These are phyloP conservation scores for Pachypanchax playfairii DNA, from an alignment of 2,113 vertebrate species.

Conservation along the genomic window DNA sequence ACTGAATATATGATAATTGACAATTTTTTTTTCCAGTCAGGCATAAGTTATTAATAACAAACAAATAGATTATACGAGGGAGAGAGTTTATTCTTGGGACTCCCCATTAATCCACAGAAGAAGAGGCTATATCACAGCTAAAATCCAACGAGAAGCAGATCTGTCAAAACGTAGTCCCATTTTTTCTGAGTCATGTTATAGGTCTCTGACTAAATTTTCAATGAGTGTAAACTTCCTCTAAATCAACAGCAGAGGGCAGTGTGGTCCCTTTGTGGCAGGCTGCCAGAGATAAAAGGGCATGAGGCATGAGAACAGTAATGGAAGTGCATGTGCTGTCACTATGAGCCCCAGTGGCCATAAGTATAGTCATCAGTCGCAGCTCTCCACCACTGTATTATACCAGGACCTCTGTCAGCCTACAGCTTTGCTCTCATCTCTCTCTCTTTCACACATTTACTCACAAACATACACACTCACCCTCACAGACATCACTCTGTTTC, in stretches of 20 bases:
- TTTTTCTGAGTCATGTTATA: slow-evolving; percentile 53
- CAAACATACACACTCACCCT: slow-evolving; percentile 40
- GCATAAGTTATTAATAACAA: too few relatives aligned
- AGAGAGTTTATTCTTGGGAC: too few relatives aligned
- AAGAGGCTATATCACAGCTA: slow-evolving; percentile 43
- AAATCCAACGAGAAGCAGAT: slow-evolving; percentile 51
- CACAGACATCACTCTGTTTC: slow-evolving; percentile 51
- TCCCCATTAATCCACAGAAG: too few relatives aligned
- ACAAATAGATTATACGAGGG: too few relatives aligned
- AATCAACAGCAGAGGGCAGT: slow-evolving; percentile 78
- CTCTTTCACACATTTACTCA: slow-evolving; percentile 24
- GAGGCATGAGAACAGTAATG: slow-evolving; percentile 80
- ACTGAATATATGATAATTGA: not conserved
- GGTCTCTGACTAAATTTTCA: slow-evolving; percentile 43
- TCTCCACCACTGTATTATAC: slow-evolving; percentile 83
- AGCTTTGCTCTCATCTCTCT: slow-evolving; percentile 75
- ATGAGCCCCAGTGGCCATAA: slow-evolving; percentile 81
- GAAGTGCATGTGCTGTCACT: slow-evolving; percentile 83
- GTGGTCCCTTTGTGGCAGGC: slow-evolving; percentile 59
- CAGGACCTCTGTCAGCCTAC: slow-evolving; percentile 81
- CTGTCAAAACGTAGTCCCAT: slow-evolving; percentile 62
- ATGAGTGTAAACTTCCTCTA: slow-evolving; percentile 37
- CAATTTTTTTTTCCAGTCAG: not conserved
- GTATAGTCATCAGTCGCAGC: slow-evolving; percentile 81
- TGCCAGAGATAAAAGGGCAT: slow-evolving; percentile 72